phyloP scores from a whole-genome alignment of 1,140 invertebrate species.

The Musca vetustissima region DNA sequence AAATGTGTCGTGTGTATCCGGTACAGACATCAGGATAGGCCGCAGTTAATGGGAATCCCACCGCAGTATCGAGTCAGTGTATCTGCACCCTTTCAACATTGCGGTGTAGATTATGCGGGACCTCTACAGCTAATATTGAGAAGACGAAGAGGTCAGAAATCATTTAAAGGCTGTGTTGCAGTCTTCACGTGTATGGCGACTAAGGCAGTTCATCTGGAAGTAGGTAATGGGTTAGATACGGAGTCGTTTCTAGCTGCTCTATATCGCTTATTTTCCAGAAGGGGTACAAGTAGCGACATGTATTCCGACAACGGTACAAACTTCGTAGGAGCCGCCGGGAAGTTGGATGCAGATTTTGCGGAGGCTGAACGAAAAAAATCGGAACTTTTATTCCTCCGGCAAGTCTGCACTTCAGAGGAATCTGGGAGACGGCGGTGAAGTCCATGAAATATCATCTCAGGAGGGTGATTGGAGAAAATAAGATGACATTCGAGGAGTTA shows the following conservation, averaged over 20 bases:
- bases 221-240: conserved; percentile 30
- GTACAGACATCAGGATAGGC: background rate
- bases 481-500: conserved; percentile 41
- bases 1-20: conserved; percentile 8
- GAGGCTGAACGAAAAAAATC: conserved; percentile 22
- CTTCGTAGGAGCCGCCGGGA: conserved; percentile 38
- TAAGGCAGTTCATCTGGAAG: conserved; percentile 40
- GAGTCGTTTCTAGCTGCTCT: conserved; percentile 39
- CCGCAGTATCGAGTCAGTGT: background rate
- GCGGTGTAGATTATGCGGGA: conserved; percentile 41
- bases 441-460: conserved; percentile 40
- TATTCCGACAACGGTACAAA: conserved; percentile 48
- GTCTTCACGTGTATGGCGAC: conserved; percentile 39
- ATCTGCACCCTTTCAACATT: conserved; percentile 31
- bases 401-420: conserved; percentile 47
- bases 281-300: conserved; percentile 38
- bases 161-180: conserved; percentile 35
- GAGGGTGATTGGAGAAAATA: conserved; percentile 16
- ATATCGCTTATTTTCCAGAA: conserved; percentile 34
- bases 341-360: conserved; percentile 24
- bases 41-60: conserved; percentile 17
- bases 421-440: conserved; percentile 49
- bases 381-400: conserved; percentile 36
- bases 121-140: conserved; percentile 31
- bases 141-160: conserved; percentile 23